These are phyloP conservation scores for Grammomys dolichurus DNA, from an alignment of 2,113 vertebrate genomes.

Conservation along the genomic window DNA sequence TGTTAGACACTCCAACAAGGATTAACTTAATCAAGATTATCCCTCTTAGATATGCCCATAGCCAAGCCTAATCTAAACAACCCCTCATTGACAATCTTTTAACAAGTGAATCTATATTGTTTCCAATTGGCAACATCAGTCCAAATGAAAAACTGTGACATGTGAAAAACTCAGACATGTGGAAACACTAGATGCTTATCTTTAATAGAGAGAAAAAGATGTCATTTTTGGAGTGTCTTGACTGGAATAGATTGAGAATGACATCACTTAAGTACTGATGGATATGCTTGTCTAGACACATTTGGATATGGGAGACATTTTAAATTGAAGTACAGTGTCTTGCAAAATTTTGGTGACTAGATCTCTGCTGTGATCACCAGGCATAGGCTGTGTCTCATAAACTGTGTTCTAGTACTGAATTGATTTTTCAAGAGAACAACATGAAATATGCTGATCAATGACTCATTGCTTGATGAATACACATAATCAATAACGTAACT, in stretches of 20 bases:
- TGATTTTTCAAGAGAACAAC: not conserved
- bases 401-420: not conserved
- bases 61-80: not conserved
- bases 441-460: not conserved
- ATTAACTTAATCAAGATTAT: not conserved
- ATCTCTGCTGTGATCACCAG: not conserved
- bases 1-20: not conserved
- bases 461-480: not conserved
- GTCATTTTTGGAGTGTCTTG: not conserved
- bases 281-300: not conserved
- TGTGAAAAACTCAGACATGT: constrained; percentile 8
- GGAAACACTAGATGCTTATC: not conserved
- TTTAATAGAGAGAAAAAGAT: not conserved
- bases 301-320: not conserved
- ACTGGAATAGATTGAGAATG: not conserved
- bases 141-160: not conserved
- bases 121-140: not conserved
- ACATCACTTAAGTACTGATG: constrained; percentile 12
- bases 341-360: not conserved
- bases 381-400: not conserved
- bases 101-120: not conserved
- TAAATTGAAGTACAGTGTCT: not conserved
- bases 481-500: not conserved
- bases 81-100: not conserved
- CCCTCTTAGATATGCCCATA: not conserved